phyloP scores from a whole-genome alignment of 2,888 invertebrate species.

The Bibio marci region DNA sequence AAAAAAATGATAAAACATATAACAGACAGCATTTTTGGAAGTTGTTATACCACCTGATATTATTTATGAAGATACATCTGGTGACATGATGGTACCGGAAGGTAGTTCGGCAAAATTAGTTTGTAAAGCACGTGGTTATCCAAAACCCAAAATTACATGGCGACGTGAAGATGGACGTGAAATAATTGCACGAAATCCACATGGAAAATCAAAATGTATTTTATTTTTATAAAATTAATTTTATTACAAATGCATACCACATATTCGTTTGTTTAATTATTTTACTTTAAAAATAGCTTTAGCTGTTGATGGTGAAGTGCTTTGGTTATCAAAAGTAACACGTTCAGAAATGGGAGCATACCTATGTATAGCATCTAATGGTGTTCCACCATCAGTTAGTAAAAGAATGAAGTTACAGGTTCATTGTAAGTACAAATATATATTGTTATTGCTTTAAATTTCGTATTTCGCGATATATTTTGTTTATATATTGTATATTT shows the following conservation, averaged over 20 bases:
- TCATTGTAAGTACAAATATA: conserved; percentile 57
- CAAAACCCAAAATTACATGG: conserved; percentile 73
- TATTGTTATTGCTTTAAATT: background rate
- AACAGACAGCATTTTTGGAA: conserved; percentile 67
- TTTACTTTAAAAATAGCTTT: conserved; percentile 31
- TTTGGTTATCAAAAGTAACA: conserved; percentile 70
- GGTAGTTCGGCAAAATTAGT: conserved; percentile 74
- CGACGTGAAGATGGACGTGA: conserved; percentile 71
- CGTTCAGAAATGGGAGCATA: conserved; percentile 81
- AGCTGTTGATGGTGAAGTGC: conserved; percentile 60
- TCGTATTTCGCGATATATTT: background rate
- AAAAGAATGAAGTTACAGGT: conserved; percentile 82
- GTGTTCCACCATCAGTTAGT: conserved; percentile 75
- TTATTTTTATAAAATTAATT: background rate
- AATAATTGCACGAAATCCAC: conserved; percentile 56
- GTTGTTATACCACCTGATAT: conserved; percentile 87
- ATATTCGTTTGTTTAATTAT: background rate
- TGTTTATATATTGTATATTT: background rate
- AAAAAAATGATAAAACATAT: conserved; percentile 2
- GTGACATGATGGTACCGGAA: conserved; percentile 90
- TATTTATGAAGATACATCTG: conserved; percentile 75
- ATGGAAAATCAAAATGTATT: conserved; percentile 56
- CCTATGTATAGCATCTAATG: conserved; percentile 76
- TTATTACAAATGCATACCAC: background rate
- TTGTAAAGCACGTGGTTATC: conserved; percentile 72